These are phyloP conservation scores for Furcula furcula DNA, from an alignment of 2,888 invertebrate genomes.

Conservation along the genomic window DNA sequence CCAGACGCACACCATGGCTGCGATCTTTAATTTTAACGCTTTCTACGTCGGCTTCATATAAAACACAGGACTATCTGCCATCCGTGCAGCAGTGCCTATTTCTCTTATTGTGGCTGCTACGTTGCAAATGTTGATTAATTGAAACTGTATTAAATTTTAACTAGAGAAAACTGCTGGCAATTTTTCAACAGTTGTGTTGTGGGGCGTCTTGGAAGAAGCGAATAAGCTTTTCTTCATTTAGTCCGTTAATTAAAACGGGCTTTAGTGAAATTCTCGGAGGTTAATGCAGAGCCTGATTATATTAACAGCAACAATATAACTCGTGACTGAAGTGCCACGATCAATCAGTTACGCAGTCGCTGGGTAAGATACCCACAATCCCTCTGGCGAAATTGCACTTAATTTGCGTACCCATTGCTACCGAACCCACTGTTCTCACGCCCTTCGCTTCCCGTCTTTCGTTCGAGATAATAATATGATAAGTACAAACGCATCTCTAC, in stretches of 20 bases:
- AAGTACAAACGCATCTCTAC: conserved; percentile 37
- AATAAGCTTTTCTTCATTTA: conserved; percentile 10
- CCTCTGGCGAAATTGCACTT: conserved; percentile 66
- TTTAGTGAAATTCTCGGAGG: conserved; percentile 23
- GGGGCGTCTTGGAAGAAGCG: conserved; percentile 9
- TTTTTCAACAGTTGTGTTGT: conserved; percentile 18
- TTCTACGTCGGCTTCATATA: conserved; percentile 25
- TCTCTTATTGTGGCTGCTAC: conserved; percentile 18
- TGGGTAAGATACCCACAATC: conserved; percentile 54
- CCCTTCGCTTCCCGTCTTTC: conserved; percentile 42
- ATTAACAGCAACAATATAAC: conserved; percentile 65
- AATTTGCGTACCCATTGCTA: conserved; percentile 64
- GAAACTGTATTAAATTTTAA: conserved; percentile 30
- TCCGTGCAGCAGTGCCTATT: conserved; percentile 8
- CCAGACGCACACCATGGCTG: conserved; percentile 27
- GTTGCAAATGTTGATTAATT: conserved; percentile 33
- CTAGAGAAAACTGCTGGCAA: conserved; percentile 30
- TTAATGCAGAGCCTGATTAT: conserved; percentile 49
- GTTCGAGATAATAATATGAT: no score
- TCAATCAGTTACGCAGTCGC: no score
- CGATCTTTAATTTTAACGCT: conserved; percentile 29
- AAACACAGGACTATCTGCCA: conserved; percentile 15
- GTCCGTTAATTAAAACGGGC: conserved; percentile 11
- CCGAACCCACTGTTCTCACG: conserved; percentile 61
- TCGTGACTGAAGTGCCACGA: conserved; percentile 47